These are phyloP conservation scores for Falco berigora DNA, from an alignment of 2,797 vertebrate genomes.

Conservation along the genomic window DNA sequence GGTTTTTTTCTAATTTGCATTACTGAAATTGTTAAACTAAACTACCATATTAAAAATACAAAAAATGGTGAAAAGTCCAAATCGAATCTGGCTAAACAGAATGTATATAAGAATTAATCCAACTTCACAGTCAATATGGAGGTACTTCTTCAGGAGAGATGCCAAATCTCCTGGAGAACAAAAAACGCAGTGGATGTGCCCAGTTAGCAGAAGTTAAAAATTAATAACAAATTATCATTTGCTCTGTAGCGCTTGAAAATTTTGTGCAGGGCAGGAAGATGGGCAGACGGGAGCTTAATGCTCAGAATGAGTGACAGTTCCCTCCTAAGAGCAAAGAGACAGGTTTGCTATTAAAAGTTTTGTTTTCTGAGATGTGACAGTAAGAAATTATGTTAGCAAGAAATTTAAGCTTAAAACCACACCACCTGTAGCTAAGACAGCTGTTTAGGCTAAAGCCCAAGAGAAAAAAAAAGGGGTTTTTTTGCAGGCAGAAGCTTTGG, in stretches of 20 bases:
- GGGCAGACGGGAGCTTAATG: not conserved
- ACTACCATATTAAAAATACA: not conserved
- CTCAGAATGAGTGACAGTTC: not conserved
- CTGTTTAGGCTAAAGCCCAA: not conserved
- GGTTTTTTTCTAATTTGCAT: not conserved
- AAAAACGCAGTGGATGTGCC: not conserved
- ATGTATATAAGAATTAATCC: not conserved
- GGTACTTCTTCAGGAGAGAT: not conserved
- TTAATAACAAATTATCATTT: not conserved
- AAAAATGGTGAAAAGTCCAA: not conserved
- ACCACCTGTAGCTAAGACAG: not conserved
- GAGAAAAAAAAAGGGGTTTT: rapidly evolving
- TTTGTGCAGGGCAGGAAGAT: not conserved
- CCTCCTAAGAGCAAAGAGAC: not conserved
- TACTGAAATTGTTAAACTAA: not conserved
- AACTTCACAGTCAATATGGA: not conserved
- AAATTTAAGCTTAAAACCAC: not conserved
- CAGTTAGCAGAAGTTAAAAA: not conserved
- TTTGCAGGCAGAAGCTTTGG: not conserved
- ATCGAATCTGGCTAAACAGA: not conserved
- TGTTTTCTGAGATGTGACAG: not conserved
- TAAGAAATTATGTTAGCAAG: not conserved
- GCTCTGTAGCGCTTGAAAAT: not conserved
- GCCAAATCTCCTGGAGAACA: not conserved
- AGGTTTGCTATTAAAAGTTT: not conserved